Evolutionary conservation across 2,797 vertebrate genomes (phyloP).

Genomic region (Chloroceryle amazona): DNA sequence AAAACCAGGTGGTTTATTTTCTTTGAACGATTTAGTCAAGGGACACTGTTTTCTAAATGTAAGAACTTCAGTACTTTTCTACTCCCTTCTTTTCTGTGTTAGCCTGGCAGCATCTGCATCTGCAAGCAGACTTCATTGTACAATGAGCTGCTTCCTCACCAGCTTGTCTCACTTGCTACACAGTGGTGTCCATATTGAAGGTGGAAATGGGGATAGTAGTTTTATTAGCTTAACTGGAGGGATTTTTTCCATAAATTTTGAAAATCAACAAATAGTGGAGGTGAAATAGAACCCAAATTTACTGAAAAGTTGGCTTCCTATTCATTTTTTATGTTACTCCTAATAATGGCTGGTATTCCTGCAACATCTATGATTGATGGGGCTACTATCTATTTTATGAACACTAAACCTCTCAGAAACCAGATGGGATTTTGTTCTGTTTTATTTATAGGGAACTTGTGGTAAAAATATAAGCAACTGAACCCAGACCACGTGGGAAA

Average conservation of each 20-base stretch:
- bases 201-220: neutral
- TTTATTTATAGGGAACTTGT: conserved; percentile 5
- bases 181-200: neutral
- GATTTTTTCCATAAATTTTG: neutral
- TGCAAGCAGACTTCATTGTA: neutral
- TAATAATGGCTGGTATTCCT: neutral
- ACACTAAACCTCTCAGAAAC: neutral
- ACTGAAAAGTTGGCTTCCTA: neutral
- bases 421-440: neutral
- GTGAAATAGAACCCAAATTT: neutral
- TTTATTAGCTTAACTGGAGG: neutral
- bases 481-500: neutral
- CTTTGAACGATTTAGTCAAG: conserved; percentile 38
- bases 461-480: neutral
- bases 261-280: neutral
- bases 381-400: conserved; percentile 20
- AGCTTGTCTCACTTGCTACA: neutral
- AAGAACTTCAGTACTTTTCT: neutral
- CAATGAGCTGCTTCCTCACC: neutral
- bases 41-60: neutral
- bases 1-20: conserved; percentile 27
- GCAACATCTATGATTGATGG: neutral
- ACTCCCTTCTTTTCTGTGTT: neutral
- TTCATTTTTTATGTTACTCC: neutral
- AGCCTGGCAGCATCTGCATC: neutral